Conservation (phyloP, 2,113 vertebrate species). For the Rhynchomys soricoides region DNA sequence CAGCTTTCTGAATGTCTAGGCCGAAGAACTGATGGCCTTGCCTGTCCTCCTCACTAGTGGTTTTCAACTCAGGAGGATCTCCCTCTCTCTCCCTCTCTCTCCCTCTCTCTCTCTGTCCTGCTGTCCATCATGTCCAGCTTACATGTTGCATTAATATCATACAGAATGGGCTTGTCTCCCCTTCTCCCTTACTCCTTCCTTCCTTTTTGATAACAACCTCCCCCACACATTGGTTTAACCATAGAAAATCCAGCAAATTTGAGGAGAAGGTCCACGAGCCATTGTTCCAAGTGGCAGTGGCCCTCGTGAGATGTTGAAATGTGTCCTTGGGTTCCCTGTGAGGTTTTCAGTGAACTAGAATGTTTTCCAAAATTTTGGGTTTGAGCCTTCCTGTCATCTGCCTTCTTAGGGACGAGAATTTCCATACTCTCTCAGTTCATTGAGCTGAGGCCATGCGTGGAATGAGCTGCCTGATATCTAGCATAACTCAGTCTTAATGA, state of each 20-base stretch:
- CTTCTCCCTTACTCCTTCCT: neutral
- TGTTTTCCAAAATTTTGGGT: neutral
- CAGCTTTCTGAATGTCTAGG: neutral
- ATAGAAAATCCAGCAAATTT: no score
- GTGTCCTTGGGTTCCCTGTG: neutral
- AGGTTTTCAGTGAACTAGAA: constrained; percentile 50
- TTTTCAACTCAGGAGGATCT: neutral
- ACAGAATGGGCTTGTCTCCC: neutral
- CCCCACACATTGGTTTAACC: neutral
- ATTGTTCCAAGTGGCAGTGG: neutral
- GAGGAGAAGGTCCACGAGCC: neutral
- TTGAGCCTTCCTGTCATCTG: constrained; percentile 31
- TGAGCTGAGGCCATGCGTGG: neutral
- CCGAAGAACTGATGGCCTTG: neutral
- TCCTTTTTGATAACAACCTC: neutral
- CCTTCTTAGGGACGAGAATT: neutral
- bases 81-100: no score
- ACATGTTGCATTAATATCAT: neutral
- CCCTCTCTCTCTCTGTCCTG: no score
- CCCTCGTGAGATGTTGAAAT: neutral
- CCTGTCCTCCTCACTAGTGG: neutral
- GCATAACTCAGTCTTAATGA: neutral
- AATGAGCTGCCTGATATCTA: neutral
- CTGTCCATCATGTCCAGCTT: neutral
- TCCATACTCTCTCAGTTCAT: neutral